These are phyloP conservation scores for Palythoa heliodiscus DNA, from an alignment of 92 coral and sea anemone genomes.

Conservation along the genomic window DNA sequence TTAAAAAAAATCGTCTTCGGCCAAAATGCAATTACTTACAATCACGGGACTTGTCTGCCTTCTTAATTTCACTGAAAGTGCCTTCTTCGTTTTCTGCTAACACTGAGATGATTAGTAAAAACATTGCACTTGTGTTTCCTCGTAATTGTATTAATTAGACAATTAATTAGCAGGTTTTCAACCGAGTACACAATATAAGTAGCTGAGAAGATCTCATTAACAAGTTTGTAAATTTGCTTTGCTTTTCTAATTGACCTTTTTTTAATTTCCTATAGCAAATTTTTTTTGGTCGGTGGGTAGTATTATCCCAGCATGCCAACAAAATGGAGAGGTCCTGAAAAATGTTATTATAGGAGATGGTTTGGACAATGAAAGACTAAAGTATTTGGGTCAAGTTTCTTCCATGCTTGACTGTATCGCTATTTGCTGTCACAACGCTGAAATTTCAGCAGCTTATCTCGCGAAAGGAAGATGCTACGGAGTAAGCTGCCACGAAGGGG, in stretches of 20 bases:
- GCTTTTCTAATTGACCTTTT: background rate
- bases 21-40: background rate
- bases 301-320: constrained; percentile 9
- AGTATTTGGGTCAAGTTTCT: constrained; percentile 45
- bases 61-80: background rate
- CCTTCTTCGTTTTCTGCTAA: background rate
- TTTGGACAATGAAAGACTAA: background rate
- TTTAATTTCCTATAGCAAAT: constrained; percentile 1
- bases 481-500: constrained; percentile 38
- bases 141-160: constrained; percentile 28
- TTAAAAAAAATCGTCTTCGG: background rate
- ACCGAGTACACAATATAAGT: background rate
- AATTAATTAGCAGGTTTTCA: background rate
- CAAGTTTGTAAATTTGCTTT: background rate
- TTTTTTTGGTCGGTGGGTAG: background rate
- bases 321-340: constrained; percentile 14
- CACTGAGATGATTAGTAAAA: background rate
- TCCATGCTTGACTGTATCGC: constrained; percentile 52
- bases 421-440: constrained; percentile 47
- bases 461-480: constrained; percentile 54
- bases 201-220: background rate
- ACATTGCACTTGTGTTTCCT: background rate
- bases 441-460: constrained; percentile 50
- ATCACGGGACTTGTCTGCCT: background rate
- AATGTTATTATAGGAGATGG: constrained; percentile 7